Evolutionary conservation across 2,113 vertebrate genomes (phyloP).

Genomic region (Eidolon helvum): DNA sequence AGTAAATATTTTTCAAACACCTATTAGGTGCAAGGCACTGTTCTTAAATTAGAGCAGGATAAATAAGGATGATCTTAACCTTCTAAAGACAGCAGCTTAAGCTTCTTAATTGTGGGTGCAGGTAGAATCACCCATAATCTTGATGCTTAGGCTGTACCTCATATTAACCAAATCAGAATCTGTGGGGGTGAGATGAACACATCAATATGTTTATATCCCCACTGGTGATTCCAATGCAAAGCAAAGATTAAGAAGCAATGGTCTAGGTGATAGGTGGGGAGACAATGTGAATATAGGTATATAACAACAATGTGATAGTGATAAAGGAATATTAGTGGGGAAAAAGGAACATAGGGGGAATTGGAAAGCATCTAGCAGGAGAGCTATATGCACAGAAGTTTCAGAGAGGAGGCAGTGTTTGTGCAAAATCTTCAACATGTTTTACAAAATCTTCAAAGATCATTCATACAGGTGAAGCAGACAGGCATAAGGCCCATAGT

Average conservation of each 20-base stretch:
- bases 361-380: not conserved
- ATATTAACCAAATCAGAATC: not conserved
- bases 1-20: not conserved
- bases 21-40: not conserved
- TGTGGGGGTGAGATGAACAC: not conserved
- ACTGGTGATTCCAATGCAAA: not conserved
- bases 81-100: not conserved
- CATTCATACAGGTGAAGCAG: not conserved
- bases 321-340: not conserved
- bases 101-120: not conserved
- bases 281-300: not conserved
- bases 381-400: not conserved
- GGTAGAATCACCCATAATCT: not conserved
- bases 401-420: not conserved
- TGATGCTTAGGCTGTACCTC: not conserved
- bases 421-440: not conserved
- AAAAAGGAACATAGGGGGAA: no score
- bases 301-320: not conserved
- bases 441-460: not conserved
- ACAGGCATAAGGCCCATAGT: accelerated
- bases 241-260: not conserved
- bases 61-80: not conserved
- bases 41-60: not conserved
- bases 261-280: not conserved
- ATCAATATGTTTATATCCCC: not conserved